Evolutionary conservation across 2,113 vertebrate species (phyloP), one percentile per base, ranked within the genome.

Genomic region (Equus quagga): DNA sequence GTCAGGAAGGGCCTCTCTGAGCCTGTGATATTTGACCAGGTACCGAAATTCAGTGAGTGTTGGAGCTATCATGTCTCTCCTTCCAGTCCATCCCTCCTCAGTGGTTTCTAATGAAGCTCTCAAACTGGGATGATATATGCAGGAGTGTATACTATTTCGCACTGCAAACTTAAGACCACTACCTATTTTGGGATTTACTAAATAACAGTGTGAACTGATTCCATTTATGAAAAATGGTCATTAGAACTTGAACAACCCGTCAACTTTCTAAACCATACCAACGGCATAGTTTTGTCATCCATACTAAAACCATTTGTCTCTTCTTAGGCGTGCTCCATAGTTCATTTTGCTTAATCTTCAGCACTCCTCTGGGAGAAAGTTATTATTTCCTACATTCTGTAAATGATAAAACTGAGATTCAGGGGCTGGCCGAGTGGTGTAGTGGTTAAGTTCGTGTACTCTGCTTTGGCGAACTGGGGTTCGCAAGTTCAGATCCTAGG

Each of bases 331-430:
- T 82, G 18, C 23, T 87, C 14, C 13, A 8, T 73, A 6, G 6
- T 84, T 94, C 44, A 85, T 73, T 80, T 70, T 96, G 19, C 80
- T 79, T 86, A 76, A 64, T 49, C 33, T 28, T 94, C 70, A 67
- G 62, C 49, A 19, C 8, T 75, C 28, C 6, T 75, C 65, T 41
- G n/a, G 70, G 23, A 65, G 70, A 49, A 93, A 75, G 26, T n/a
- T 91, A 41, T 79, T 73, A 41, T 24, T 92, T 49, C 60, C 41
- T 67, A n/a, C 8, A 9, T 88, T 89, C 90, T 72, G 11, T 19
- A 72, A 93, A 26, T 58, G 33, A 51, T 24, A 31, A 79, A 93
- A 69, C 23, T 92, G 84, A 73, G 41, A 83, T 62, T 82, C 36
- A 41, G 36, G 36, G 36, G 36, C 36, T 3, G 36, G 36, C 36